Percentiles rank a stretch among this genome's conserved stretches.
Conservation (phyloP, 2,797 vertebrate species). For the Gadopsis bispinosus region DNA sequence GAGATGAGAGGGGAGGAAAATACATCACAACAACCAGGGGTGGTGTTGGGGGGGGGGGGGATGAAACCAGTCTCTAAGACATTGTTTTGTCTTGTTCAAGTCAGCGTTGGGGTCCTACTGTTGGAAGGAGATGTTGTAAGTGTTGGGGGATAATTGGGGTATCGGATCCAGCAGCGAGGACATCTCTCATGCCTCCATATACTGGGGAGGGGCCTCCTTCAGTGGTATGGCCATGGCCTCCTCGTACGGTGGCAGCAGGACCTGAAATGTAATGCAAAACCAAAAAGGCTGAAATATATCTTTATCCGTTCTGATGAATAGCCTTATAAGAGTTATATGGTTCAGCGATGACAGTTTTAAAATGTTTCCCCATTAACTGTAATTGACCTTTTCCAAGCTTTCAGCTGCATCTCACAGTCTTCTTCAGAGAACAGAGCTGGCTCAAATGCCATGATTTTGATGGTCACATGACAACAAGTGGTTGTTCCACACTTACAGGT, state of each 20-base stretch:
- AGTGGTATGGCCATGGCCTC: slow-evolving; percentile 82
- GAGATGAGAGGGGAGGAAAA: slow-evolving; percentile 38
- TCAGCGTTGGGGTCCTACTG: slow-evolving; percentile 35
- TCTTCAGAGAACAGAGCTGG: not conserved
- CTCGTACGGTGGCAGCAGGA: slow-evolving; percentile 85
- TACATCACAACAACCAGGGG: slow-evolving; percentile 53
- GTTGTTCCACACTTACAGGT: too few species aligned
- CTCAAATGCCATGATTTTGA: not conserved
- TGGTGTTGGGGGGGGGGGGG: slow-evolving; percentile 24
- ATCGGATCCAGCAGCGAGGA: slow-evolving; percentile 24
- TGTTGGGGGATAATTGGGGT: slow-evolving; percentile 10
- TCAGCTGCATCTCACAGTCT: not conserved
- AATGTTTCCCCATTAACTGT: not conserved
- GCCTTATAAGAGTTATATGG: not conserved
- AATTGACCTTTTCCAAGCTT: not conserved
- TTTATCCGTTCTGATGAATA: not conserved
- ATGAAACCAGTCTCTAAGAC: slow-evolving; percentile 49
- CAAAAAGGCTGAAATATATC: not conserved
- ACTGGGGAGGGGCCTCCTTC: slow-evolving; percentile 85
- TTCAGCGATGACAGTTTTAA: not conserved
- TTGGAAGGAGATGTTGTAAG: slow-evolving; percentile 37
- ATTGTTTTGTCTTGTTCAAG: slow-evolving; percentile 51
- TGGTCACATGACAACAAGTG: not conserved
- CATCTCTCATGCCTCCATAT: slow-evolving; percentile 77
- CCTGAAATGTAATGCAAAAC: slow-evolving; percentile 68